Evolutionary conservation across 1,140 invertebrate genomes (phyloP), one percentile per base, ranked within the genome.

Genomic region (Drosophila repletoides): DNA sequence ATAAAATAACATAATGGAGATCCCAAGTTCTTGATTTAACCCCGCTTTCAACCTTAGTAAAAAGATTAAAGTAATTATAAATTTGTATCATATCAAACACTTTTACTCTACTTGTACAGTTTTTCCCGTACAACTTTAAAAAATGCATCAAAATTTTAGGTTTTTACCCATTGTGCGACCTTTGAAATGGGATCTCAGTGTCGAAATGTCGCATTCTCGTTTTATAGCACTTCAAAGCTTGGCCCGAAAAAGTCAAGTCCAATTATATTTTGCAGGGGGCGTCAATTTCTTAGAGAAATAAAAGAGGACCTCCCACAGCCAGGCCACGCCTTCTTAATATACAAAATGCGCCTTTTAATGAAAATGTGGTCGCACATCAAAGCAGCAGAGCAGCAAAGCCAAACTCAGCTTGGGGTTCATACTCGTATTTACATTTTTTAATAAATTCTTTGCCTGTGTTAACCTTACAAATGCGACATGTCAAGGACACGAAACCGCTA

Each of bases 301-400:
- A 36, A 22, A 26, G 7, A 19, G 6, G 6, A 33, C 29, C 15
- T n/a, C 48, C 19, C 6, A 38, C 10, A 9, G 34, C 5, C 14
- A 40, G n/a, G 9, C 4, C 24, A 45, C 10, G 21, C 40, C 24
- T 9, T 21, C 14, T 46, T 26, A 26, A 38, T 38, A 38, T n/a
- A 41, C 3, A 24, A 52, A 64, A 36, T 38, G 22, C 12, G 29
- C 49, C 29, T 38, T 46, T 46, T 64, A 40, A 64, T 64, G 60
- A 48, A 64, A 64, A 64, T 56, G 60, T 56, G 31, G 40, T 31
- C 33, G 60, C 40, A 67, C 64, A 67, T 67, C 64, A 67, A 61
- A 67, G 56, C 28, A 34, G 12, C 17, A 14, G n/a, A 14, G 31
- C 24, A 5, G 36, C 22, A 52, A 22, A 19, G 45, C 15, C 21